A percentile compares a stretch with the other conserved stretches of the same genome.
These are phyloP conservation scores for Drosophila rellima DNA, from an alignment of 2,888 invertebrate genomes.

Conservation along the genomic window DNA sequence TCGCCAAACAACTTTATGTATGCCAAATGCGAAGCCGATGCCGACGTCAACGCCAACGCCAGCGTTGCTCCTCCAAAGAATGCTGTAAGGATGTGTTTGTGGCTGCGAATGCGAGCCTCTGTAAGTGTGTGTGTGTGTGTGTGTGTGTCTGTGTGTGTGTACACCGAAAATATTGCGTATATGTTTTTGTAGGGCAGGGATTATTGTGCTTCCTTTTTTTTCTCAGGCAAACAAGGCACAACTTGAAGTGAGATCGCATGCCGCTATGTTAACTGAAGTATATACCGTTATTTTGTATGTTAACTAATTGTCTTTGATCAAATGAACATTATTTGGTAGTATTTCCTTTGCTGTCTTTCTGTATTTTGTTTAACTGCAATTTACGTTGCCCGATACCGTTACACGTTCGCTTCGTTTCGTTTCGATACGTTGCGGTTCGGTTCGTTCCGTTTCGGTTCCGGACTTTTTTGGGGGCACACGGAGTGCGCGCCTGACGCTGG, in stretches of 20 bases:
- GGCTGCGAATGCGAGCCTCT: constrained; percentile 3
- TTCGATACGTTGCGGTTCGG: constrained; percentile 19
- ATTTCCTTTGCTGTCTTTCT: constrained; percentile 1
- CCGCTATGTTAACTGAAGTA: not conserved
- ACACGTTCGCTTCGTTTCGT: constrained; percentile 36
- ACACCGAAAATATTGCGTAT: constrained; percentile 45
- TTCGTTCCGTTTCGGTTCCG: constrained; percentile 26
- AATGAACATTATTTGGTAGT: not conserved
- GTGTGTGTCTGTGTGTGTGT: constrained; percentile 38
- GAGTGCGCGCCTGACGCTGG: constrained; percentile 66
- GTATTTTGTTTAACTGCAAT: constrained; percentile 35
- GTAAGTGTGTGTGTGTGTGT: constrained; percentile 13
- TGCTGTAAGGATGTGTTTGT: constrained; percentile 13
- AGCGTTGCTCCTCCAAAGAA: constrained; percentile 26
- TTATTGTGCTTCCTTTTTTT: constrained; percentile 24
- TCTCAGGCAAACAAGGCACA: constrained; percentile 14
- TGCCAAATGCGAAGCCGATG: constrained; percentile 47
- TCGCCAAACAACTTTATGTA: constrained; percentile 47
- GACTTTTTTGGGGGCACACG: constrained; percentile 55
- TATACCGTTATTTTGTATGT: not conserved
- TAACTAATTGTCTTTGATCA: constrained; percentile 1
- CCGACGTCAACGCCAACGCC: constrained; percentile 16
- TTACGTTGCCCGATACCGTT: constrained; percentile 45
- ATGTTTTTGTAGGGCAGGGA: constrained; percentile 54
- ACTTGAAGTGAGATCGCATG: not conserved